phyloP scores from a whole-genome alignment of 2,113 vertebrate species.

The Mus musculus region GRCm39 chr10:78018501-78019000 shows the following conservation, averaged over 20 bases:
- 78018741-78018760: background rate
- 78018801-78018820: slow-evolving; percentile 92
- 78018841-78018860: slow-evolving; percentile 90
- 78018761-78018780: slow-evolving; percentile 83
- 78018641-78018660: background rate
- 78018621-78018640: too few species aligned
- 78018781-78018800: slow-evolving; percentile 96
- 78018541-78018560: slow-evolving; percentile 94
- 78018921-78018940: too few species aligned
- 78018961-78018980: rapidly evolving
- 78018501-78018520: slow-evolving; percentile 94
- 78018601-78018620: background rate
- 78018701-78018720: background rate
- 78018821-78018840: slow-evolving; percentile 95
- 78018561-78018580: slow-evolving; percentile 18
- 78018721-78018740: too few species aligned
- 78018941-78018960: background rate
- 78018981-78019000: background rate
- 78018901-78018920: rapidly evolving
- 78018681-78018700: rapidly evolving
- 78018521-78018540: slow-evolving; percentile 92
- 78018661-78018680: background rate
- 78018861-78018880: slow-evolving; percentile 95
- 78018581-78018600: background rate
- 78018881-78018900: background rate